Evolutionary conservation across 2,113 vertebrate genomes (phyloP).

Genomic region (Ammodytes marinus): DNA sequence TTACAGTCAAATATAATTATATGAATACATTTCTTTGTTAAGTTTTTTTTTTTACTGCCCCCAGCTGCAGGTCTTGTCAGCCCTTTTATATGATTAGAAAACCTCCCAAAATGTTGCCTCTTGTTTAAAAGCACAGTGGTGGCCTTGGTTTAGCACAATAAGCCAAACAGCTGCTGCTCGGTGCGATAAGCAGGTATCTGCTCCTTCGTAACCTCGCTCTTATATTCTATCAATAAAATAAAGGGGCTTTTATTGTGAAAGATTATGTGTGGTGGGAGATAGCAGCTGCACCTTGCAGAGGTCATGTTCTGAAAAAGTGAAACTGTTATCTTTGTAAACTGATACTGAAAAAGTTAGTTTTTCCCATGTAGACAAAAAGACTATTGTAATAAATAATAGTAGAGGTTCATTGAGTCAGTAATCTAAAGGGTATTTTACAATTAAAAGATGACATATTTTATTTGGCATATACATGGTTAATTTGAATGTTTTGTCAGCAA

Average conservation of each 20-base stretch:
- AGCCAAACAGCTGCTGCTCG: constrained; percentile 37
- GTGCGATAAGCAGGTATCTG: constrained; percentile 16
- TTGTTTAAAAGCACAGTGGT: constrained; percentile 6
- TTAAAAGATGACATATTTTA: neutral
- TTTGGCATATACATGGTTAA: neutral
- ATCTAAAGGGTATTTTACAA: neutral
- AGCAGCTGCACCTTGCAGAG: constrained; percentile 23
- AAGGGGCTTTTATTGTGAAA: neutral
- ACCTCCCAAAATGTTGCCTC: neutral
- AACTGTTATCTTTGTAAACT: neutral
- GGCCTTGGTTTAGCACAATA: constrained; percentile 16
- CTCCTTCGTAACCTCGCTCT: constrained; percentile 9
- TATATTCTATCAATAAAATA: neutral
- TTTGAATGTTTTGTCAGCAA: neutral
- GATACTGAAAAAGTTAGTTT: neutral
- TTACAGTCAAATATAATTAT: neutral
- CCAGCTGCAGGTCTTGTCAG: neutral
- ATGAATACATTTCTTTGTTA: neutral
- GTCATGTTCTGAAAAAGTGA: constrained; percentile 12
- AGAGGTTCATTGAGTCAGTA: neutral
- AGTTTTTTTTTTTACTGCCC: neutral
- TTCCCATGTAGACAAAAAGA: neutral
- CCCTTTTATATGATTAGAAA: neutral
- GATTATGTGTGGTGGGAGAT: neutral
- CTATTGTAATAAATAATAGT: neutral